Base-by-base conservation (phyloP, 2,888 invertebrate species). In the Xanthorhoe spadicearia region DNA sequence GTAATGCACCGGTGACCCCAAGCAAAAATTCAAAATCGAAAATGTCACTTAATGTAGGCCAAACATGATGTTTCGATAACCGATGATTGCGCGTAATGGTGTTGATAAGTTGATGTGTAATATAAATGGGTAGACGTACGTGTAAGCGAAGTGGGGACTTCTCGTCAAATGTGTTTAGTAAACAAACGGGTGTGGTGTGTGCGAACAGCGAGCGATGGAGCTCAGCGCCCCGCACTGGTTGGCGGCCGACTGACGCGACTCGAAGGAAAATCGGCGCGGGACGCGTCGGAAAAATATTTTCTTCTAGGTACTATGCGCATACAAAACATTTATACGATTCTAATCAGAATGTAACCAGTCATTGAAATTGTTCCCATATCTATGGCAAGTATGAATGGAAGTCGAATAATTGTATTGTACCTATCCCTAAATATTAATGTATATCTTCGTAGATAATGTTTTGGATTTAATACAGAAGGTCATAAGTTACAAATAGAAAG, bases 161-260 rank as follows among this genome's bases (percentile, higher is more conserved):
- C 82, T 81, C 80, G 80, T 83, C 78, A 80, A 82, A 82, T 83
- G 83, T 85, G 83, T 81, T 69, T 82, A 73, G 79, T 88, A 86
- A 86, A 87, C 84, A 88, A 90, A 88, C 84, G 84, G 81, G 85
- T 87, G 77, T 79, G 69, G 71, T 75, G 74, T 81, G 74, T 78
- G 73, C 77, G 77, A 76, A 77, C 81, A 73, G 73, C 77, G 77
- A 76, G 78, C 81, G 74, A 74, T 69, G 74, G 75, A 83, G 82
- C 75, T 80, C 80, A 79, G 77, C 81, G 84, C 85, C 77, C 72
- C 85, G 85, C 90, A 87, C 81, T 88, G 86, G 83, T 78, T 82
- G 86, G 77, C 83, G 85, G 86, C 83, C 83, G 86, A 92, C 92
- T 92, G 84, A 72, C 66, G 72, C 68, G 68, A 64, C 50, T 65